Base-by-base conservation (phyloP, 2,888 invertebrate species). In the Chloroclysta siterata region DNA sequence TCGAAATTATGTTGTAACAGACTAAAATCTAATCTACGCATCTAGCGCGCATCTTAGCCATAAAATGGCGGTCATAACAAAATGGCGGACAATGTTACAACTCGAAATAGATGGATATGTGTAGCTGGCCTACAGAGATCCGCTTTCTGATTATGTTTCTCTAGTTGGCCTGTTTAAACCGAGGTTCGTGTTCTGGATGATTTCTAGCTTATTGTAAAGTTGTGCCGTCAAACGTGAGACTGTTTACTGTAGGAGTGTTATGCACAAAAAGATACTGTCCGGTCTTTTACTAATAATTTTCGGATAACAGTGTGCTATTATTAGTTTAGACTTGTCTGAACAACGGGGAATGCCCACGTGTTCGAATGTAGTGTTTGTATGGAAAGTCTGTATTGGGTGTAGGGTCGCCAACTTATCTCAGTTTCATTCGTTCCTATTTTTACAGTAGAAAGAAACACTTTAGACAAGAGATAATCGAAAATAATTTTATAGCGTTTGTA, bases 171-270 rank as follows among this genome's bases (percentile, higher is more conserved):
- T 57, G 41, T 22, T 44, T 47, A 13, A 54, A 8, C 28, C 47
- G 57, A 52, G 61, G 56, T 29, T 63, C 53, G 36, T 59, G 14
- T 63, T 63, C 10, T 68, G 60, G 70, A 72, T 64, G 68, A 71
- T 71, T 63, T 66, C 67, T 69, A 72, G 69, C 65, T 64, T 76
- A 73, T 74, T 75, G 75, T 73, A 75, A 75, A 67, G 77, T 77
- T 71, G 70, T 72, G 74, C 72, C 69, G 72, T 70, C 66, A 79
- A 79, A 75, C 69, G 76, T 81, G 81, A 87, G 86, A 87, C 85
- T 87, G 84, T 83, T 81, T 80, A 80, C 73, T 78, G 72, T 81
- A 81, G 78, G 75, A 77, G 81, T 80, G 78, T 70, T 63, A 74
- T 75, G 85, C 85, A 84, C 85, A 84, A 85, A 71, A 77, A 66